Percentiles rank a stretch among this genome's conserved stretches.
Evolutionary conservation across 2,888 invertebrate genomes (phyloP).

Genomic region (Latheticus oryzae): DNA sequence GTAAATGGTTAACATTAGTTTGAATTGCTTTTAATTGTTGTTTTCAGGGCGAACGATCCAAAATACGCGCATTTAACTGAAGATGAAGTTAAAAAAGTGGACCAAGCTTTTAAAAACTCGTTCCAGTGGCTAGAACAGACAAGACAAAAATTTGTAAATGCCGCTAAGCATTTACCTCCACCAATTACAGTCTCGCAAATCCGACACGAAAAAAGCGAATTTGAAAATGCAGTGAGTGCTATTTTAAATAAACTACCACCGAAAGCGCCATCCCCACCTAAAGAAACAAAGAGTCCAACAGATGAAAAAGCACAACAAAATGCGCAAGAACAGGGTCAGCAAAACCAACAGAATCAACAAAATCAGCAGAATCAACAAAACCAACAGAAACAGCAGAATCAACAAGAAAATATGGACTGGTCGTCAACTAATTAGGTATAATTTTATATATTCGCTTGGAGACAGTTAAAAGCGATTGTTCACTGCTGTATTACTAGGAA

Average conservation of each 20-base stretch:
- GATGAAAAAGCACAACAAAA: conserved; percentile 44
- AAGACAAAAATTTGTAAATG: conserved; percentile 73
- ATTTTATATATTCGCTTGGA: conserved; percentile 33
- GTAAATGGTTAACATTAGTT: no score
- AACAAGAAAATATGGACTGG: conserved; percentile 55
- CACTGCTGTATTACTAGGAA: conserved; percentile 40
- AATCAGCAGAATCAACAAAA: conserved; percentile 25
- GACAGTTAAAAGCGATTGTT: conserved; percentile 21
- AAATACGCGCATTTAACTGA: conserved; percentile 85
- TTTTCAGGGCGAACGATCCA: conserved; percentile 72
- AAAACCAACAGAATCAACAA: conserved; percentile 34
- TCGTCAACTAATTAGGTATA: conserved; percentile 45
- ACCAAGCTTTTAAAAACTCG: conserved; percentile 76
- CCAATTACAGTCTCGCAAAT: conserved; percentile 84
- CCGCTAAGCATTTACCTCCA: conserved; percentile 79
- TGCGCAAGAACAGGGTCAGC: conserved; percentile 36
- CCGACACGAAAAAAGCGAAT: conserved; percentile 80
- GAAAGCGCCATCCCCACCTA: conserved; percentile 75
- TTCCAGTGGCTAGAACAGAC: conserved; percentile 86
- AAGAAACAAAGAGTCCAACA: conserved; percentile 62
- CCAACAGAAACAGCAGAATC: conserved; percentile 30
- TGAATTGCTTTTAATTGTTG: neutral
- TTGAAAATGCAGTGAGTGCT: conserved; percentile 73
- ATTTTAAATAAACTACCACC: conserved; percentile 93
- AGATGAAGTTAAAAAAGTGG: conserved; percentile 83